Evolutionary conservation across 1,140 invertebrate genomes (phyloP).

Genomic region (Drosophila micromelanica): DNA sequence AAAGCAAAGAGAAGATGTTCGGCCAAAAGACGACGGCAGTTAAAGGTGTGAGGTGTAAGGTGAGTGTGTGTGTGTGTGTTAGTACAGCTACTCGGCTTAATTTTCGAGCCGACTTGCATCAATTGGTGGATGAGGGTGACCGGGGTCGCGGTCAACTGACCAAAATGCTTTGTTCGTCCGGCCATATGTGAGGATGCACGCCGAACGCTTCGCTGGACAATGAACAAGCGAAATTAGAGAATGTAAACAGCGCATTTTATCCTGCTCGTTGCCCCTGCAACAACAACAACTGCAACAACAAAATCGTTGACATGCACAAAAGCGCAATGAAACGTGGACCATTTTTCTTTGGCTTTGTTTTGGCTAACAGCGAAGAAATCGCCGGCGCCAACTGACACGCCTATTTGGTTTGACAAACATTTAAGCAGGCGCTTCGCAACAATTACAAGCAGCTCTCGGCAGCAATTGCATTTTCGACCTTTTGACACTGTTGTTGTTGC

Average conservation of each 20-base stretch:
- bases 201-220: slow-evolving; percentile 79
- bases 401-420: slow-evolving; percentile 75
- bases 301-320: slow-evolving; percentile 53
- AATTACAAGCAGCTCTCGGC: slow-evolving; percentile 69
- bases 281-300: slow-evolving; percentile 13
- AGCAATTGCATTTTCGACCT: slow-evolving; percentile 33
- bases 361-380: slow-evolving; percentile 33
- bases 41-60: not conserved
- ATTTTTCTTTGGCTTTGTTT: slow-evolving; percentile 66
- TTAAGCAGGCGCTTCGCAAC: slow-evolving; percentile 65
- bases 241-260: slow-evolving; percentile 83
- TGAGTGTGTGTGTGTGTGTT: not conserved
- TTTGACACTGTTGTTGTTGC: slow-evolving; percentile 15
- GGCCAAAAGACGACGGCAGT: slow-evolving; percentile 47
- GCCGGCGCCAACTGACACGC: slow-evolving; percentile 62
- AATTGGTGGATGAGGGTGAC: too few relatives aligned
- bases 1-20: slow-evolving; percentile 80
- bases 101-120: slow-evolving; percentile 63
- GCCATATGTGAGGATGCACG: slow-evolving; percentile 49
- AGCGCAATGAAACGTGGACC: slow-evolving; percentile 69
- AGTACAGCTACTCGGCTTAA: slow-evolving; percentile 71
- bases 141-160: slow-evolving; percentile 53
- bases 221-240: slow-evolving; percentile 83
- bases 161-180: slow-evolving; percentile 48
- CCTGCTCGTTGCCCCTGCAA: slow-evolving; percentile 65